Base-by-base conservation (phyloP, 92 coral and sea anemone species). In the Epizoanthus illoricatus region DNA sequence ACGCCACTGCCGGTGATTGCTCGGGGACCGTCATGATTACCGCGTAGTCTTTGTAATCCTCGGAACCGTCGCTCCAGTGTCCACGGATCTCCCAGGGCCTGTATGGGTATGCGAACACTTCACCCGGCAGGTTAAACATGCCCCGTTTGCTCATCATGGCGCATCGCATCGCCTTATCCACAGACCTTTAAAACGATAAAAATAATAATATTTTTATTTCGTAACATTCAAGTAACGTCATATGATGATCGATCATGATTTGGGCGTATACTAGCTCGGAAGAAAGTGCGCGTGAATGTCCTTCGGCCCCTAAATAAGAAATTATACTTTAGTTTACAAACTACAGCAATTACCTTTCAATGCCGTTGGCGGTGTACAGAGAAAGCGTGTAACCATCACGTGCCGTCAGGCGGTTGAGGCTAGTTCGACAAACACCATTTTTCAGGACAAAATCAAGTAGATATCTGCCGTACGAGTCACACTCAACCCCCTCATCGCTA, bases 331-430 rank as follows among this genome's bases (percentile, higher is more conserved):
- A 68, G 73, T 68, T 68, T 68, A 68, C 73, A 41, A 28, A 41
- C 73, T 68, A 68, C 73, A 68, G 73, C 73, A 68, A 68, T 68
- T 68, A 68, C 73, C 73, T 68, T 68, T 68, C 73, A 68, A 68
- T 68, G 73, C 73, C 73, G 73, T 68, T 68, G 73, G 49, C 73
- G 73, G 49, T 68, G 73, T 68, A 68, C 73, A 68, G 73, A 68
- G 73, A 68, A 68, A 68, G 73, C 73, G 73, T 68, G 73, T 68
- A 68, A 68, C 73, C 73, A 68, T 68, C 73, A 68, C 73, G 73
- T 68, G 73, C 73, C 73, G 73, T 68, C 73, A 68, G 73, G 73
- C 73, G 73, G 73, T 68, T 68, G 73, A 68, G 73, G 73, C 73
- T 68, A 68, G 73, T 68, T 68, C 73, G 73, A 68, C 73, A 68